Base-by-base conservation (phyloP, 1,140 invertebrate species). In the Drosophila sechellia region DNA sequence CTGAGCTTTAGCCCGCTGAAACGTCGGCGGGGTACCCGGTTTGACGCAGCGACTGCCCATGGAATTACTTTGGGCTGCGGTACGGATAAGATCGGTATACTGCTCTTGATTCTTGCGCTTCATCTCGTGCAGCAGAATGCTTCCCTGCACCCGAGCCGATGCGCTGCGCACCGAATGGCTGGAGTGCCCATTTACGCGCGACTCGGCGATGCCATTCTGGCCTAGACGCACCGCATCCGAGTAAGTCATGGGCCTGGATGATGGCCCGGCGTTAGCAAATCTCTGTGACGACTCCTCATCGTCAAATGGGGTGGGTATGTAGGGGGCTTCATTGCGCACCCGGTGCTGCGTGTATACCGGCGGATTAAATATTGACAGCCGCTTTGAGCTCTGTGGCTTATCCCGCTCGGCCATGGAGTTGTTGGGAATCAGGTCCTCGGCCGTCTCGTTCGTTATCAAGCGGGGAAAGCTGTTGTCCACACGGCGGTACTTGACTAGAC, bases 391-490 rank as follows among this genome's bases (percentile, higher is more conserved):
- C 31, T 55, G 27, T 1, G 31, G 54, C 12, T 49, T 48, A 20
- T 34, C 48, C 1, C 42, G 53, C 25, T 40, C 35, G 4, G 54
- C 50, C 63, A 77, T 59, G 4, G 55, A 54, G 12, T n/a, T 65
- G 25, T n/a, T 20, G 20, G 66, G 53, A 31, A 42, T 27, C 25
- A 37, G 54, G 1, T 81, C 83, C 11, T 86, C 75, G 5, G 50
- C 52, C 27, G 37, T 58, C 59, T 72, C 79, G 81, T 87, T 81
- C 70, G 83, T 39, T 69, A 92, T 87, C 27, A 60, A 73, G 45
- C 91, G 83, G 4, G 91, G 91, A 80, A 92, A 92, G 39, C 72
- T 72, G 48, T 87, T 91, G 35, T 90, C 77, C 27, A 92, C 91
- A 10, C 83, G 69, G 1, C 80, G 81, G 65, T 92, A 92, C 59